Percentiles rank a stretch among this genome's conserved stretches.
phyloP scores from a whole-genome alignment of 2,888 invertebrate genomes.

The Helleia helle region DNA sequence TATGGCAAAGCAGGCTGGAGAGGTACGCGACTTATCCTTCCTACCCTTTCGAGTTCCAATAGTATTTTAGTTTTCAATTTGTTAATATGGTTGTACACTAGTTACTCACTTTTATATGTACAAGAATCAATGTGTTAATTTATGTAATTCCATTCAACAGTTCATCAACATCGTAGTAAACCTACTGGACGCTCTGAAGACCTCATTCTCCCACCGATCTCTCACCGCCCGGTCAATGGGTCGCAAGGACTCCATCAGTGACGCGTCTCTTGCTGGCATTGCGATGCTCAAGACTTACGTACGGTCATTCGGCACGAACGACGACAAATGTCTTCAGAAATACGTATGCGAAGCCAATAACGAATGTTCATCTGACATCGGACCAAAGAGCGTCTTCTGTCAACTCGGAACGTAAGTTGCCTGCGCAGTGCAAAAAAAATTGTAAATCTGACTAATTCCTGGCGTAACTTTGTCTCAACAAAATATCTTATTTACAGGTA shows the following conservation, averaged over 20 bases:
- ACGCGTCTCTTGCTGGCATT: constrained; percentile 90
- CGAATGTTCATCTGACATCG: constrained; percentile 87
- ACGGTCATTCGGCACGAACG: constrained; percentile 82
- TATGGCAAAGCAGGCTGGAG: constrained; percentile 96
- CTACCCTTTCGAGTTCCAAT: constrained; percentile 38
- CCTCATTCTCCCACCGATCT: constrained; percentile 93
- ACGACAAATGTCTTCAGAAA: constrained; percentile 89
- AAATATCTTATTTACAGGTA: constrained; percentile 73
- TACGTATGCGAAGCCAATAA: constrained; percentile 92
- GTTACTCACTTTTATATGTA: too few species aligned
- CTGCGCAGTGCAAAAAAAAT: too few species aligned
- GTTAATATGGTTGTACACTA: too few species aligned
- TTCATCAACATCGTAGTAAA: constrained; percentile 94
- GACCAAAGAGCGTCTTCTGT: constrained; percentile 89
- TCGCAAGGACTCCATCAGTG: constrained; percentile 90
- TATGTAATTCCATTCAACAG: constrained; percentile 58
- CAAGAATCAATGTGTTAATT: neutral
- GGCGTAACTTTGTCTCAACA: too few species aligned
- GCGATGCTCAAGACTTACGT: constrained; percentile 93
- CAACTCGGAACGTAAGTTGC: constrained; percentile 95
- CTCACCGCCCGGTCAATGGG: constrained; percentile 88
- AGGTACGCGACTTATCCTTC: constrained; percentile 82
- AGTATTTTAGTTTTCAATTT: constrained; percentile 11
- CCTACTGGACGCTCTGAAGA: constrained; percentile 91
- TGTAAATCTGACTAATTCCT: too few species aligned